Conservation (phyloP, 2,888 invertebrate genomes). For the Tipula vernalis region DNA sequence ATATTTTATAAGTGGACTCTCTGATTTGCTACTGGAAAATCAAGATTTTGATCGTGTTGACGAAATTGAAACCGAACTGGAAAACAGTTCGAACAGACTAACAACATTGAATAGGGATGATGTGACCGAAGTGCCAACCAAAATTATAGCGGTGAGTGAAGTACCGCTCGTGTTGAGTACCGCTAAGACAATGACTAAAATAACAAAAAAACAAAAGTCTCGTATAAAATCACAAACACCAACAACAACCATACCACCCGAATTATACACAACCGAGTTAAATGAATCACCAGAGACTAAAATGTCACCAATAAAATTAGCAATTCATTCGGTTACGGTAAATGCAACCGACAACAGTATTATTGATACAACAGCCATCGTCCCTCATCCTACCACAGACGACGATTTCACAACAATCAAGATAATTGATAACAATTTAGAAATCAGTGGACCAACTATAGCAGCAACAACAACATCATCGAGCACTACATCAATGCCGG, state of each 20-base stretch:
- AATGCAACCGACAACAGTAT: not conserved
- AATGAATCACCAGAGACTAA: not conserved
- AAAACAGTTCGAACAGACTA: not conserved
- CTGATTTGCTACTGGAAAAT: slow-evolving; percentile 10
- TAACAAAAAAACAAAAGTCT: not conserved
- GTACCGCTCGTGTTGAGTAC: not conserved
- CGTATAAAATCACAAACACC: not conserved
- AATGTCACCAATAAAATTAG: not conserved
- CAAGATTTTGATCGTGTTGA: not conserved
- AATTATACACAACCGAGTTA: not conserved
- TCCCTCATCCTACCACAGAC: not conserved
- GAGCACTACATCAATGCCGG: not conserved
- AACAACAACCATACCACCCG: not conserved
- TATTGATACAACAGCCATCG: not conserved
- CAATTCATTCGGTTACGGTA: not conserved
- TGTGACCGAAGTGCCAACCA: not conserved
- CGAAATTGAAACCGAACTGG: not conserved
- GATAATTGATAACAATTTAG: not conserved
- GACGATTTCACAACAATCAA: not conserved
- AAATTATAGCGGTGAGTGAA: not conserved
- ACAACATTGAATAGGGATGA: not conserved
- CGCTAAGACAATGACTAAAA: not conserved
- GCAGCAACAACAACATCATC: not conserved
- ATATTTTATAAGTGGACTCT: slow-evolving; percentile 10
- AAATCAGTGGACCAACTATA: not conserved